Evolutionary conservation across 2,113 vertebrate species (phyloP).

Genomic region (Barnardius zonarius): DNA sequence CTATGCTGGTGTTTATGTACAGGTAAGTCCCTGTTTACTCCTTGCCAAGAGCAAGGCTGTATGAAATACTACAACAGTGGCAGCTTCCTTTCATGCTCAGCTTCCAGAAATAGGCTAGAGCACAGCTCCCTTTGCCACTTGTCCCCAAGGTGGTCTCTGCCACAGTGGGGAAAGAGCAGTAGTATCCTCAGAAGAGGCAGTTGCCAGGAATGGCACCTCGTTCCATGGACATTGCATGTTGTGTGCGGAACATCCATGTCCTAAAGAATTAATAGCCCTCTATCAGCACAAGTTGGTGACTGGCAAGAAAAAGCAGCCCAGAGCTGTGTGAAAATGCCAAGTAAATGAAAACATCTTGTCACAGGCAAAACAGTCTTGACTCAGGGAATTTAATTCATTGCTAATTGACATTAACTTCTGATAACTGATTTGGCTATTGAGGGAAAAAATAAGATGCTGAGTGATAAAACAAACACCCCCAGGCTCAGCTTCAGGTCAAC

Average conservation of each 20-base stretch:
- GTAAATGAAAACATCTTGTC: neutral
- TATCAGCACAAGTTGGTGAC: neutral
- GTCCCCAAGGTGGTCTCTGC: neutral
- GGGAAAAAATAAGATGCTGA: neutral
- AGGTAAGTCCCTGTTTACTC: neutral
- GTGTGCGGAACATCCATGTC: neutral
- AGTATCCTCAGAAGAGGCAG: neutral
- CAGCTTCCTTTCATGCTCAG: neutral
- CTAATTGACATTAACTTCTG: neutral
- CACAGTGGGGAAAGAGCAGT: neutral
- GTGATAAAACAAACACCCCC: neutral
- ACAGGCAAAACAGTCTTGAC: neutral
- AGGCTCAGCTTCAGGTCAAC: neutral
- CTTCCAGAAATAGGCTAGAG: neutral
- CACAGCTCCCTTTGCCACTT: neutral
- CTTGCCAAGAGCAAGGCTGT: neutral
- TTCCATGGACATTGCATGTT: accelerated
- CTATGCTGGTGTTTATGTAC: neutral
- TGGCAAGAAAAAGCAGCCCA: neutral
- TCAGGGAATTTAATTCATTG: neutral
- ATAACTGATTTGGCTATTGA: neutral
- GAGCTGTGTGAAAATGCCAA: neutral
- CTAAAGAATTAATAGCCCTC: neutral
- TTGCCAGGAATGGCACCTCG: neutral
- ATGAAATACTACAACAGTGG: neutral